A percentile compares a stretch with the other conserved stretches of the same genome.
These are phyloP conservation scores for Patella caerulea DNA, from an alignment of 2,888 invertebrate genomes.

Conservation along the genomic window DNA sequence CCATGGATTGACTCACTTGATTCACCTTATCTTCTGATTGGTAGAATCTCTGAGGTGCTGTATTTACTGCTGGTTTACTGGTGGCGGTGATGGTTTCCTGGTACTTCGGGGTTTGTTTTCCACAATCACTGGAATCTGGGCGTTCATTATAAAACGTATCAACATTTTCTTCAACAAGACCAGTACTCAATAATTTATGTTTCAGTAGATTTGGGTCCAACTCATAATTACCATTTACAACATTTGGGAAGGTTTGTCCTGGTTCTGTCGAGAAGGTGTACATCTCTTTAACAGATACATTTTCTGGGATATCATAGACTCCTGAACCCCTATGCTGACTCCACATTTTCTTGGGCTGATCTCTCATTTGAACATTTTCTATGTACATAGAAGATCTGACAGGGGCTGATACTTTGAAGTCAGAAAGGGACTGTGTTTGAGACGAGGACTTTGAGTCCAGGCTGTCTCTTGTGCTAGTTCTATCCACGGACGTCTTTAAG, in stretches of 20 bases:
- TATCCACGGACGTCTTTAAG: constrained; percentile 55
- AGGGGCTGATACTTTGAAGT: constrained; percentile 1
- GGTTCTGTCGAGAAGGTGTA: constrained; percentile 5
- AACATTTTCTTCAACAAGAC: constrained; percentile 47
- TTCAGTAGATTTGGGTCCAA: constrained; percentile 59
- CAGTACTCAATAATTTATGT: constrained; percentile 60
- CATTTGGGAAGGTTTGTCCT: constrained; percentile 42
- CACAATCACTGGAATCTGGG: not conserved
- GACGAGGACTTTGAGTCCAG: constrained; percentile 34
- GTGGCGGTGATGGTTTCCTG: not conserved
- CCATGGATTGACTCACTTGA: constrained; percentile 54
- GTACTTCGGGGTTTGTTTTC: not conserved
- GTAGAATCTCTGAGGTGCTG: constrained; percentile 16
- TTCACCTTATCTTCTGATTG: constrained; percentile 19
- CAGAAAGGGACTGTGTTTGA: constrained; percentile 38
- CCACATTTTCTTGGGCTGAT: not conserved
- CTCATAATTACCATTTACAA: constrained; percentile 60
- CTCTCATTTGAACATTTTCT: not conserved
- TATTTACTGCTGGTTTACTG: constrained; percentile 24
- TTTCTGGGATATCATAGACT: constrained; percentile 34
- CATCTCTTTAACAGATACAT: not conserved
- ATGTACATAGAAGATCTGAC: not conserved
- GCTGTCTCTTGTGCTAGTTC: constrained; percentile 41
- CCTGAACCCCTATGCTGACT: not conserved
- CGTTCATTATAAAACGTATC: not conserved